Conservation (phyloP, 2,797 vertebrate species). For the Lacerta bilineata region DNA sequence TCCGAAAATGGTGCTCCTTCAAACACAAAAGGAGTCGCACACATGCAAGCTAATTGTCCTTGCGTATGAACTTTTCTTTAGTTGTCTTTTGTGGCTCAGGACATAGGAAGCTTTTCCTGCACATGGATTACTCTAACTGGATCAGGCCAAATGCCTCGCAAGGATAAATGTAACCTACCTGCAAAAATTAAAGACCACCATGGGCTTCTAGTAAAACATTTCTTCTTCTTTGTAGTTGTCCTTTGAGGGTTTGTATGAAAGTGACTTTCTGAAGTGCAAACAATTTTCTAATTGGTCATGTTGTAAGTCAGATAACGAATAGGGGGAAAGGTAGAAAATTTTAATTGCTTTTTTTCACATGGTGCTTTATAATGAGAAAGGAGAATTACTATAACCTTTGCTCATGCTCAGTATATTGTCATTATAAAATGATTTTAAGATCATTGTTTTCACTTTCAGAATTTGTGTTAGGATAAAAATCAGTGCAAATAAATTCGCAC, state of each 20-base stretch:
- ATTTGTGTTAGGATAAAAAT: conserved; percentile 65
- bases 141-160: conserved; percentile 36
- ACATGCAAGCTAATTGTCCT: neutral
- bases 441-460: conserved; percentile 66
- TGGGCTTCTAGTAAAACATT: conserved; percentile 52
- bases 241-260: conserved; percentile 81
- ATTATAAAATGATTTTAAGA: conserved; percentile 82
- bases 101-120: neutral
- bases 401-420: conserved; percentile 86
- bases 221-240: conserved; percentile 66
- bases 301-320: conserved; percentile 88
- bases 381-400: conserved; percentile 90
- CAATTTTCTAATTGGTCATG: conserved; percentile 96
- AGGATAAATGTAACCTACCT: conserved; percentile 44
- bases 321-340: conserved; percentile 85
- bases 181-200: conserved; percentile 9
- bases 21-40: neutral
- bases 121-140: neutral
- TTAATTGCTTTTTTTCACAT: conserved; percentile 96
- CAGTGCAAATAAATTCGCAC: conserved; percentile 54
- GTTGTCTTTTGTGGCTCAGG: neutral
- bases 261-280: conserved; percentile 93
- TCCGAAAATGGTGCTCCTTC: neutral
- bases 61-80: neutral
- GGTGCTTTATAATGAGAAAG: conserved; percentile 91